These are phyloP conservation scores for Psittacula derbiana DNA, from an alignment of 2,797 vertebrate species.

Conservation along the genomic window DNA sequence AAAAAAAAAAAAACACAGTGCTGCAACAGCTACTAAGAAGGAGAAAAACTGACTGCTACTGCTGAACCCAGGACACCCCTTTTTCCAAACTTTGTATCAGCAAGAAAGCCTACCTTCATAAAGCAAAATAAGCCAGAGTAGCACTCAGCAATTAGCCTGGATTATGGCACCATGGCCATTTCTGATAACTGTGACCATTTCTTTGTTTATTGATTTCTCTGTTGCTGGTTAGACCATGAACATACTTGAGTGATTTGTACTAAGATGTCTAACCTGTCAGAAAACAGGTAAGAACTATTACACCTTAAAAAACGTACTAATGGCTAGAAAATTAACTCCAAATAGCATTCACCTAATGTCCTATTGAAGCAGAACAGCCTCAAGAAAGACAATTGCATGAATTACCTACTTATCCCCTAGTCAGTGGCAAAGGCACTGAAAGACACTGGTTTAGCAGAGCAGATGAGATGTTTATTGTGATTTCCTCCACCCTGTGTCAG, in stretches of 20 bases:
- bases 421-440: not conserved
- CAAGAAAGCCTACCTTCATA: not conserved
- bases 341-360: not conserved
- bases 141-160: not conserved
- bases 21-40: no score
- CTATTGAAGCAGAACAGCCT: not conserved
- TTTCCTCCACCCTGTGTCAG: not conserved
- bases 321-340: not conserved
- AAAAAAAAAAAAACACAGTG: no score
- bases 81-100: not conserved
- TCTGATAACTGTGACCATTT: not conserved
- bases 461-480: not conserved
- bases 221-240: not conserved
- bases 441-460: not conserved
- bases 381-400: not conserved
- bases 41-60: no score
- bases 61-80: not conserved
- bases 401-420: accelerated
- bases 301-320: not conserved
- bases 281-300: not conserved
- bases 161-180: not conserved
- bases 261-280: not conserved
- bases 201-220: not conserved
- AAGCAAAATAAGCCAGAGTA: not conserved
- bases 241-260: not conserved